These are phyloP conservation scores for Karalla daura DNA, from an alignment of 2,797 vertebrate genomes.

Conservation along the genomic window DNA sequence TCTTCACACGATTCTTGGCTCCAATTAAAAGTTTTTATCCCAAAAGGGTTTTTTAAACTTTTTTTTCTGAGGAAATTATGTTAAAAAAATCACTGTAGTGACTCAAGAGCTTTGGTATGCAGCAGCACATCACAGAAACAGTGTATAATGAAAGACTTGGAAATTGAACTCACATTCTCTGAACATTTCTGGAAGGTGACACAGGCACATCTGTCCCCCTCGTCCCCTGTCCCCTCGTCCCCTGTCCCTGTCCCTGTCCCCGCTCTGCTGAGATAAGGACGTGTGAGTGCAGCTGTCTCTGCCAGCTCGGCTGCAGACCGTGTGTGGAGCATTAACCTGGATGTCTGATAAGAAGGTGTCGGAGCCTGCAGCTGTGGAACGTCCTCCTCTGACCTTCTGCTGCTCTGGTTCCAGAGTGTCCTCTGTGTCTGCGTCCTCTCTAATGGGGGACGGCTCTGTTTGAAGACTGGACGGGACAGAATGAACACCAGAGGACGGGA, in stretches of 20 bases:
- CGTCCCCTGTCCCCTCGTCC: slow-evolving; percentile 9
- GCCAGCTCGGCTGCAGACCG: slow-evolving; percentile 69
- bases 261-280: slow-evolving; percentile 76
- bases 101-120: not conserved
- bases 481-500: too few relatives aligned
- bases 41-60: too few relatives aligned
- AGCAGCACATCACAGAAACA: not conserved
- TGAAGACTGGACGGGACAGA: too few relatives aligned
- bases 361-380: slow-evolving; percentile 31
- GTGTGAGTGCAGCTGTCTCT: slow-evolving; percentile 59
- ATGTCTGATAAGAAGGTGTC: slow-evolving; percentile 73
- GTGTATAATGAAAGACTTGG: not conserved
- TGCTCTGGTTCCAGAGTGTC: not conserved
- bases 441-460: too few relatives aligned
- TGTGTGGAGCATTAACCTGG: slow-evolving; percentile 68
- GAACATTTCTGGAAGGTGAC: slow-evolving; percentile 35
- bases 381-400: slow-evolving; percentile 16
- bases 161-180: slow-evolving; percentile 6
- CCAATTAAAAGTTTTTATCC: slow-evolving; percentile 8
- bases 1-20: not conserved
- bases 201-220: slow-evolving; percentile 16
- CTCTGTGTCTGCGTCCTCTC: not conserved
- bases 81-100: not conserved
- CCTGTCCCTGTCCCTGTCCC: not conserved
- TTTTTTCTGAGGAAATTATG: not conserved